These are phyloP conservation scores for Miltochrista miniata DNA, from an alignment of 2,888 invertebrate species.

Conservation along the genomic window DNA sequence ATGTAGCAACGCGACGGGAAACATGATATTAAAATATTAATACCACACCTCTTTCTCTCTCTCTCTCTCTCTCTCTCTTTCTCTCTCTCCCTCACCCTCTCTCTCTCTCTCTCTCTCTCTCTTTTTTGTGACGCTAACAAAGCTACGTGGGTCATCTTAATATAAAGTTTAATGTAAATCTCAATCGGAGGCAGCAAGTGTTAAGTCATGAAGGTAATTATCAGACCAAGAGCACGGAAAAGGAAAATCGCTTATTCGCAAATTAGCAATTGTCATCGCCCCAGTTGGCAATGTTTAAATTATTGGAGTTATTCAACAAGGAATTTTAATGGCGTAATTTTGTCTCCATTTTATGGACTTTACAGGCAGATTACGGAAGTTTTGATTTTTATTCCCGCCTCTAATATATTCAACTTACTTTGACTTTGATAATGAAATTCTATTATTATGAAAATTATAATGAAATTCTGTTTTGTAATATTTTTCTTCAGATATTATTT, in stretches of 20 bases:
- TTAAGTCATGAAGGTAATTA: constrained; percentile 8
- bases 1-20: no score
- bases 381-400: constrained; percentile 30
- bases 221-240: constrained; percentile 1
- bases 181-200: neutral
- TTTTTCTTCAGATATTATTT: neutral
- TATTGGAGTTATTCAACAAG: constrained; percentile 23
- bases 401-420: constrained; percentile 29
- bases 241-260: constrained; percentile 10
- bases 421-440: constrained; percentile 12
- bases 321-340: constrained; percentile 28
- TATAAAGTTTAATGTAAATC: neutral
- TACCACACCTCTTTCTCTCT: no score
- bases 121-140: no score
- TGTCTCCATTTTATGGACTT: constrained; percentile 26
- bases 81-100: no score
- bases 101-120: no score
- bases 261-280: constrained; percentile 21
- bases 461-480: constrained; percentile 5
- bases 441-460: constrained; percentile 16
- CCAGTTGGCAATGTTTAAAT: constrained; percentile 17
- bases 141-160: neutral
- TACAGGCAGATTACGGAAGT: constrained; percentile 35
- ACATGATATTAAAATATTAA: no score
- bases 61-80: no score